phyloP scores from a whole-genome alignment of 2,113 vertebrate species.

The Silurus asotus region DNA sequence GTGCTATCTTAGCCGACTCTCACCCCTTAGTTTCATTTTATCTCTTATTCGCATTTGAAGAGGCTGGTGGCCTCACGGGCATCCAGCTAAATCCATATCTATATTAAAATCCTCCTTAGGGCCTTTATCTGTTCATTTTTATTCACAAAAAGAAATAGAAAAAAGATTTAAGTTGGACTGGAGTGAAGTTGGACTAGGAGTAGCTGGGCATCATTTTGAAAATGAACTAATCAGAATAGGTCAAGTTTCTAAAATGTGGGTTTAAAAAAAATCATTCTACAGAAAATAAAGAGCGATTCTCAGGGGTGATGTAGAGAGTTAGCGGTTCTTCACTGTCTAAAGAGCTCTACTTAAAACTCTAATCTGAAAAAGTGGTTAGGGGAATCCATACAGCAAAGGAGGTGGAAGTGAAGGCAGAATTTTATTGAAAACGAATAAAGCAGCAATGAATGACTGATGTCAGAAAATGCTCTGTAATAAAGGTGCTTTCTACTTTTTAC shows the following conservation, averaged over 20 bases:
- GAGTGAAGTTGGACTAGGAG: neutral
- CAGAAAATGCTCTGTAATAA: no score
- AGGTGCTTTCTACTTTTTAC: no score
- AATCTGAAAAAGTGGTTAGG: neutral
- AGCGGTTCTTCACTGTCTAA: neutral
- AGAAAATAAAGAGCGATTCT: neutral
- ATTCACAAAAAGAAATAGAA: slow-evolving; percentile 2
- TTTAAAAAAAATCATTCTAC: neutral
- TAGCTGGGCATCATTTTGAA: neutral
- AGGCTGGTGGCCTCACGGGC: neutral
- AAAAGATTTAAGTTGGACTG: neutral
- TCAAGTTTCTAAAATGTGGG: neutral
- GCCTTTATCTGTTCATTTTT: slow-evolving; percentile 1
- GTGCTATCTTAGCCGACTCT: neutral
- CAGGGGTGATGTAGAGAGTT: neutral
- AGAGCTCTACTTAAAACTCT: neutral
- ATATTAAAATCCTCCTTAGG: slow-evolving; percentile 19
- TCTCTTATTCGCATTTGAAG: neutral
- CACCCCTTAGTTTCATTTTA: neutral
- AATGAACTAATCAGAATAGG: neutral
- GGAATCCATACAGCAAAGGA: no score
- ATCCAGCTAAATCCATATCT: neutral
- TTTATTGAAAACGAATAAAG: no score
- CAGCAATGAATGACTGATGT: no score
- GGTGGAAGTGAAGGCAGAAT: no score